Base-by-base conservation (phyloP, 2,888 invertebrate genomes). In the Pachydiplax longipennis region DNA sequence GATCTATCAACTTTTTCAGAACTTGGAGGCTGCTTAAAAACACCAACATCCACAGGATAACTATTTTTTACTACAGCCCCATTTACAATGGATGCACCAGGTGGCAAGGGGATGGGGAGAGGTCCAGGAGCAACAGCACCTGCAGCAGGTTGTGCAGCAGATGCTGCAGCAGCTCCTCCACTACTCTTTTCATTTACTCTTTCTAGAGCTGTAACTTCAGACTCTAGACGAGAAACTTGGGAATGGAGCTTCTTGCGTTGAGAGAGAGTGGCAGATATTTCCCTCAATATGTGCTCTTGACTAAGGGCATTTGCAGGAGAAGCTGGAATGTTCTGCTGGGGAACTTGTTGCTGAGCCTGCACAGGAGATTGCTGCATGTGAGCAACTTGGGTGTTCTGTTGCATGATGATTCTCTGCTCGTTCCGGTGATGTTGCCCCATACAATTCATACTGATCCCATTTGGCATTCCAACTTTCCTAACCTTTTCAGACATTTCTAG, bases 201-300 rank as follows among this genome's bases (percentile, higher is more conserved):
- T 93, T 98, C 98, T 93, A 98, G 94, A 91, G 96, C 95, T 82
- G 95, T 95, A 44, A 98, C 95, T 93, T 98, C 98, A 91, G 95
- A 96, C 93, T 98, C 98, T 92, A 98, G 94, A 92, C 96, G 96
- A 5, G 96, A 96, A 18, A 95, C 94, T 94, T 98, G 97, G 90
- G 96, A 96, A 93, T 98, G 97, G 91, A 99, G 94, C 92, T 97
- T 96, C 94, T 98, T 98, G 81, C 98, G 95, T 92, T 98, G 97
- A 12, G 97, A 96, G 92, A 98, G 94, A 8, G 98, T 98, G 3
- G 97, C 96, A 10, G 97, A 97, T 92, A 98, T 98, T 94, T 98
- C 98, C 93, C 97, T 97, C 91, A 98, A 94, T 92, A 98, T 96
- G 93, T 97, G 96, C 93, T 98, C 98, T 93, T 97, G 97, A 0